These are phyloP conservation scores for Scytalopus superciliaris DNA, from an alignment of 2,113 vertebrate genomes.

Conservation along the genomic window DNA sequence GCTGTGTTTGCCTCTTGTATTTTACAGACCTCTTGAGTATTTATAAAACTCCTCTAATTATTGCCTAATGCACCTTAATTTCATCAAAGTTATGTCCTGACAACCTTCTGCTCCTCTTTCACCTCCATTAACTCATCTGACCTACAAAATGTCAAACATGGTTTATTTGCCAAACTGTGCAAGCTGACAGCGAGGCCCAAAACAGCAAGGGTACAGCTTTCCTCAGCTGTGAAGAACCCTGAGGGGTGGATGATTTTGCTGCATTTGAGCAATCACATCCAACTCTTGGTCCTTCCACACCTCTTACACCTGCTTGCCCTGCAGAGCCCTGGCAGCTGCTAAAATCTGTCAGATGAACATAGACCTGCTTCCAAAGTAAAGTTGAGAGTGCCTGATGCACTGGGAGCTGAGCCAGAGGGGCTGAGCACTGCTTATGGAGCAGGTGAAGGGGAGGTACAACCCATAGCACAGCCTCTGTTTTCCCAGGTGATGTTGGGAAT, in stretches of 20 bases:
- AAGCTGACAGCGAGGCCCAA: not conserved
- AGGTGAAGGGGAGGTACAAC: rapidly evolving
- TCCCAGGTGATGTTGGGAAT: rapidly evolving
- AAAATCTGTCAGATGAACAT: not conserved
- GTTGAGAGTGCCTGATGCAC: not conserved
- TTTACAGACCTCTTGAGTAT: not conserved
- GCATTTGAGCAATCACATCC: not conserved
- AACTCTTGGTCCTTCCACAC: not conserved
- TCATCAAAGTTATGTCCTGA: not conserved
- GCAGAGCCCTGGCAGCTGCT: not conserved
- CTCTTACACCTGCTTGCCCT: not conserved
- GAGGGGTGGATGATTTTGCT: not conserved
- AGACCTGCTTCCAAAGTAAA: no score
- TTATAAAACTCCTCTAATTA: not conserved
- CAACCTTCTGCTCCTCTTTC: not conserved
- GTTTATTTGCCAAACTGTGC: not conserved
- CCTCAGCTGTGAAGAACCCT: not conserved
- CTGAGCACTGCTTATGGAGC: rapidly evolving
- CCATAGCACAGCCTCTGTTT: rapidly evolving
- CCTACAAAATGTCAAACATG: not conserved
- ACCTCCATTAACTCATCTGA: not conserved
- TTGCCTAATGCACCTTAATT: not conserved
- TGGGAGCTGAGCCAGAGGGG: not conserved
- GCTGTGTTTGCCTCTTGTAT: rapidly evolving
- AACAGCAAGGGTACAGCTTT: not conserved